A percentile compares a stretch with the other conserved stretches of the same genome.
Conservation (phyloP, 1,140 invertebrate species). For the Formica exsecta region DNA sequence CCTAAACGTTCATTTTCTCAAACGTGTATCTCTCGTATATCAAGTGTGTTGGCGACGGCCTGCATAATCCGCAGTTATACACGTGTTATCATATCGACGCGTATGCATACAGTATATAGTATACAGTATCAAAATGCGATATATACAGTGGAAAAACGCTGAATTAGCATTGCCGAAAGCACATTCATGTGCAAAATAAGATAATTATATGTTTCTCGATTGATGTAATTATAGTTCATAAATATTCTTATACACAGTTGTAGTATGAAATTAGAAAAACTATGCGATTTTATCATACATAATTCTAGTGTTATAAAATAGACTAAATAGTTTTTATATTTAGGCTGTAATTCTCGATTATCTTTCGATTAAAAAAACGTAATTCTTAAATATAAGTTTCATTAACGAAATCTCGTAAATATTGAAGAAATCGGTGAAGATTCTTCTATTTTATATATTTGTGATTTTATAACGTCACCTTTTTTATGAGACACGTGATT, state of each 20-base stretch:
- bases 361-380: background rate
- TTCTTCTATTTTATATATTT: background rate
- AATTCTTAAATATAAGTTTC: background rate
- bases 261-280: background rate
- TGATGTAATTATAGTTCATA: conserved; percentile 1
- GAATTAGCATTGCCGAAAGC: background rate
- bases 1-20: conserved; percentile 61
- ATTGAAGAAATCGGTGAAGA: background rate
- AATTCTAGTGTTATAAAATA: background rate
- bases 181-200: conserved; percentile 13
- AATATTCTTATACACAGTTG: background rate
- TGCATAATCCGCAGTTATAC: background rate
- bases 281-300: conserved; percentile 2
- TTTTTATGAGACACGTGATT: background rate
- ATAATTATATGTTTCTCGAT: conserved; percentile 13
- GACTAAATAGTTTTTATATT: background rate
- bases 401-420: background rate
- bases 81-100: background rate
- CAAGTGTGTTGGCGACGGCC: conserved; percentile 9
- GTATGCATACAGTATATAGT: background rate
- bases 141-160: background rate
- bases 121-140: too few species aligned
- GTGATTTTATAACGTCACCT: conserved; percentile 2
- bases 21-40: background rate
- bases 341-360: background rate